A percentile compares a stretch with the other conserved stretches of the same genome.
Evolutionary conservation across 2,113 vertebrate genomes (phyloP).

Genomic region (Odocoileus virginianus): DNA sequence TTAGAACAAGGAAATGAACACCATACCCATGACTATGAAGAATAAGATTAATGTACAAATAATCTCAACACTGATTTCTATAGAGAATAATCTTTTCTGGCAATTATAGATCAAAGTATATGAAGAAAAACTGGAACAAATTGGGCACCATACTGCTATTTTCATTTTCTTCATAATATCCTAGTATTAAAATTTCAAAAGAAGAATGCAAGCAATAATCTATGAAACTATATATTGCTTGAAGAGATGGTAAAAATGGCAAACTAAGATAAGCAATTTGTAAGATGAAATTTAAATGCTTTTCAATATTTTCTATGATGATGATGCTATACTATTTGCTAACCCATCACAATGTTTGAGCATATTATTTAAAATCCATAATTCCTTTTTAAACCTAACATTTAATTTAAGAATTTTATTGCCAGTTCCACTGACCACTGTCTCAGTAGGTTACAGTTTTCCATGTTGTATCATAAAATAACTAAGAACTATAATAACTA

Average conservation of each 20-base stretch:
- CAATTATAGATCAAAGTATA: not conserved
- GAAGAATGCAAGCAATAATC: not conserved
- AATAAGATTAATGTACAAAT: conserved; percentile 5
- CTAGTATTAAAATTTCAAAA: not conserved
- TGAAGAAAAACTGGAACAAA: not conserved
- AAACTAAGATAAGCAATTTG: not conserved
- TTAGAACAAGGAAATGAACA: not conserved
- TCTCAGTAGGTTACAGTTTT: not conserved
- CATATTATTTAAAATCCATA: not conserved
- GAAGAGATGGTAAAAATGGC: not conserved
- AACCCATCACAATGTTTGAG: not conserved
- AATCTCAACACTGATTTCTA: conserved; percentile 6
- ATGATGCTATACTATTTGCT: not conserved
- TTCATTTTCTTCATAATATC: not conserved
- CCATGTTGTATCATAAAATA: not conserved
- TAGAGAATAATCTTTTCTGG: not conserved
- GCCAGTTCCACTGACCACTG: not conserved
- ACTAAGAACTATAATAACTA: not conserved
- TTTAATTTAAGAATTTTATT: not conserved
- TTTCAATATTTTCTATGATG: not conserved
- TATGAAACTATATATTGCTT: not conserved
- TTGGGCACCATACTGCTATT: not conserved
- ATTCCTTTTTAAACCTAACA: not conserved
- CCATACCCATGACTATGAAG: not conserved
- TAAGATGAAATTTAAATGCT: not conserved